A percentile compares a stretch with the other conserved stretches of the same genome.
phyloP scores from a whole-genome alignment of 2,888 invertebrate species.

The Matsumyia berberina region DNA sequence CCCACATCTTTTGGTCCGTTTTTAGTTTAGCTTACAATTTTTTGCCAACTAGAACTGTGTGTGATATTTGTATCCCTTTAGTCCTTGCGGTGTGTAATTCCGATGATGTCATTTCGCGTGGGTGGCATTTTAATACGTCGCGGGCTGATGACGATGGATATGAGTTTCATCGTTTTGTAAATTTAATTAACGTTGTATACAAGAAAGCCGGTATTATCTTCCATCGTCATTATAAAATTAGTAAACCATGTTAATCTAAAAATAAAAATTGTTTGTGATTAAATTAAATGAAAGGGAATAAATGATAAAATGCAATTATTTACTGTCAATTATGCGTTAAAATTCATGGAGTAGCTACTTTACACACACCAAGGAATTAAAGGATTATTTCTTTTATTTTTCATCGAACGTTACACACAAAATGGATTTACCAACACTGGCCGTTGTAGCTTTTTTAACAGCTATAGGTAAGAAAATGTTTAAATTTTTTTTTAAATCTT shows the following conservation, averaged over 20 bases:
- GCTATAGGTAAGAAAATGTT: constrained; percentile 52
- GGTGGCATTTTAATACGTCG: constrained; percentile 16
- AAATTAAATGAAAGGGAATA: not conserved
- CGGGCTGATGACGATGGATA: not conserved
- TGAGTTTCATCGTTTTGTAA: not conserved
- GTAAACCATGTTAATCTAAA: constrained; percentile 16
- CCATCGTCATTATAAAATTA: not conserved
- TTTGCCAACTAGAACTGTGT: constrained; percentile 34
- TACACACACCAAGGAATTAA: constrained; percentile 10
- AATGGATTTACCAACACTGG: constrained; percentile 55
- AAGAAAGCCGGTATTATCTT: not conserved
- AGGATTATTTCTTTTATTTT: constrained; percentile 22
- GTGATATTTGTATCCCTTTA: constrained; percentile 33
- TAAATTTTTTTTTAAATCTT: not conserved
- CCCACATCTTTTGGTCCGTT: constrained; percentile 1
- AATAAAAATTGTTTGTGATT: too few species aligned
- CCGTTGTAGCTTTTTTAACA: constrained; percentile 29
- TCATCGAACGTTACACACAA: constrained; percentile 31
- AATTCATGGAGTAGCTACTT: constrained; percentile 22
- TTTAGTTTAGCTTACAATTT: constrained; percentile 15
- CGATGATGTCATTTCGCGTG: constrained; percentile 63
- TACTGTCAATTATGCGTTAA: not conserved
- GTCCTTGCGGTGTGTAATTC: constrained; percentile 33
- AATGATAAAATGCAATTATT: constrained; percentile 17
- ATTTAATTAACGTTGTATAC: not conserved